Evolutionary conservation across 2,113 vertebrate species (phyloP), one percentile per base, ranked within the genome.

Genomic region (Forbesichthys agassizii): DNA sequence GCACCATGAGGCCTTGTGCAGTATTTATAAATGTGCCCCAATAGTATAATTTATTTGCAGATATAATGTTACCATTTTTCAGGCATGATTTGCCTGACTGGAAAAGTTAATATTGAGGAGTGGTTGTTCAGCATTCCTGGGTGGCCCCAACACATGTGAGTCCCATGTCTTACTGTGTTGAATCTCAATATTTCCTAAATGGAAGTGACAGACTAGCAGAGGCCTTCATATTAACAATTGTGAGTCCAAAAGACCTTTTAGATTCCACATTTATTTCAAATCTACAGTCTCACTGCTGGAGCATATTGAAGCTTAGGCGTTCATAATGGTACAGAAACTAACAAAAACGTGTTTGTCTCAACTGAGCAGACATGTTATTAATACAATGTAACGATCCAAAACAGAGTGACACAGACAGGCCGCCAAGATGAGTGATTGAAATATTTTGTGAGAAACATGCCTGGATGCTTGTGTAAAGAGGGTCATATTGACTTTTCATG

Each of bases 101-200:
- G 81, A 88, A 89, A 91, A 89, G 83, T 85, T 88, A 88, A 89
- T 87, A 91, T 84, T 86, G 77, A 82, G 62, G 69, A 82, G 72
- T 81, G 83, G 68, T 65, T 80, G 83, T 79, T 89, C 82, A 87
- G 86, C 83, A 61, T 80, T 89, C 88, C 80, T 88, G 87, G 81
- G 86, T 91, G 90, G 88, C 83, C 86, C 48, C 51, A 8, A 46
- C 82, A 80, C 65, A 77, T 84, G 75, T 79, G 73, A 83, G 78
- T 81, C 77, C 51, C 74, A 63, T 49, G 64, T 86, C 65, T 27
- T 9, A n/a, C 68, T 68, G 57, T n/a, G 6, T 16, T 67, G 58
- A 61, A 73, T 62, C 36, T 75, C 51, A 68, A 56, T 64, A 59
- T 66, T 42, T 51, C 62, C 73, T 83, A 77, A 86, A 80, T 66